Base-by-base conservation (phyloP, 2,113 vertebrate species). In the Guaruba guarouba region DNA sequence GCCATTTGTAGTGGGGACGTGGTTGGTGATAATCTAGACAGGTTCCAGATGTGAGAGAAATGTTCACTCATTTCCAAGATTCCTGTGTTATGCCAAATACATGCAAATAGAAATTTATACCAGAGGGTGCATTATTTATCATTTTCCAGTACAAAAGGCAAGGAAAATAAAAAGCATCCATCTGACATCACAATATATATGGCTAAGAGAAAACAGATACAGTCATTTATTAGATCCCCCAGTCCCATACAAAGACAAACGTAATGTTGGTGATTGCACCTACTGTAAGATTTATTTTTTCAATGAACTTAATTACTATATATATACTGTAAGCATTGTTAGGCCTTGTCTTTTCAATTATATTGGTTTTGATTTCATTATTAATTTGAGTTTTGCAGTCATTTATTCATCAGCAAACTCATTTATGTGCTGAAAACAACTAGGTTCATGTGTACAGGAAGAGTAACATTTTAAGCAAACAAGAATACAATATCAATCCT, bases 31-130 rank as follows among this genome's bases (percentile, higher is more conserved):
- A 93, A 94, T 92, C 93, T 55, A 71, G 86, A 96, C 48, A 15
- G 33, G 27, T 82, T 91, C 89, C 93, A 96, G 89, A 93, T 93
- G 86, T 29, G 33, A 90, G 28, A 95, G 82, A 94, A 84, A 92
- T 78, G 76, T 85, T 94, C 88, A 11, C 69, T 93, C 80, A 74
- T 90, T 91, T 95, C 75, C 94, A 78, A 84, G 85, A 70, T 95
- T 94, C 76, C 68, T 82, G 67, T 88, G 55, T 73, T 87, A 86
- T 69, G 52, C 77, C 67, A 90, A 87, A 95, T 90, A 67, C 66
- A 86, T 2, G 9, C 74, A 82, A 91, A 84, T 5, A 91, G 82
- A 79, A 81, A 92, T 79, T 88, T 66, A 70, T 85, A 81, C 35
- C 75, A 80, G 69, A 96, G 69, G 14, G 16, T 55, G 43, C 39